These are phyloP conservation scores for Mus pahari DNA, from an alignment of 2,113 vertebrate genomes.

Conservation along the genomic window DNA sequence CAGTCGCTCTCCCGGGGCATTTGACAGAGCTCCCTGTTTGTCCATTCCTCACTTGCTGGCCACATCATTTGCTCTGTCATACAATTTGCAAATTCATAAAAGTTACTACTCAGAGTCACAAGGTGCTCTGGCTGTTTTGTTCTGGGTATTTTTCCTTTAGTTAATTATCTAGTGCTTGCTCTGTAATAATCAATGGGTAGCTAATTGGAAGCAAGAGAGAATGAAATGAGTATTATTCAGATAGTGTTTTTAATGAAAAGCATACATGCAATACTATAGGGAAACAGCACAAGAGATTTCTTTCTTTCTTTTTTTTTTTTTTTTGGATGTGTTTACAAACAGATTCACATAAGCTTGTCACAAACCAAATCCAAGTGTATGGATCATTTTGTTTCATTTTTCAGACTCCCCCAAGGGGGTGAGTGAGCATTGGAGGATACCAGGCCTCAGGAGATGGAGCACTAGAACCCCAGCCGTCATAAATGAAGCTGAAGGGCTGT, in stretches of 20 bases:
- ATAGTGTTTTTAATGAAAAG: conserved; percentile 86
- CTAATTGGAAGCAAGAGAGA: conserved; percentile 85
- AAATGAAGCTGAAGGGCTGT: conserved; percentile 46
- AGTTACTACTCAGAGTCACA: not conserved
- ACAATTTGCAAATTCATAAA: conserved; percentile 48
- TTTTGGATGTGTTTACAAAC: conserved; percentile 74
- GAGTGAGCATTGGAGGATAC: conserved; percentile 45
- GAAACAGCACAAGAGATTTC: conserved; percentile 82
- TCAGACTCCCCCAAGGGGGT: conserved; percentile 67
- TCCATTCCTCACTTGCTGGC: conserved; percentile 19
- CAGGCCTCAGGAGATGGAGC: conserved; percentile 34
- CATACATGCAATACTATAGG: conserved; percentile 78
- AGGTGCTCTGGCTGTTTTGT: conserved; percentile 6
- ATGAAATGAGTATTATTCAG: conserved; percentile 83
- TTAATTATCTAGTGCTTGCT: conserved; percentile 80
- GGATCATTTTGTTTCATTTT: conserved; percentile 69
- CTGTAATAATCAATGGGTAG: conserved; percentile 83
- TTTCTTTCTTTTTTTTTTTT: not conserved
- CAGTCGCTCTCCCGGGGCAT: not conserved
- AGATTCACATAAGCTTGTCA: conserved; percentile 77
- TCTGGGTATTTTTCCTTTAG: conserved; percentile 71
- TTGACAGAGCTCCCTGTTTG: not conserved
- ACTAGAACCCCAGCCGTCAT: conserved; percentile 25
- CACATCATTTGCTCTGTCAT: not conserved
- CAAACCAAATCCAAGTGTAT: conserved; percentile 70